A percentile compares a stretch with the other conserved stretches of the same genome.
phyloP scores from a whole-genome alignment of 2,113 vertebrate genomes.

The Sakesphorus luctuosus region DNA sequence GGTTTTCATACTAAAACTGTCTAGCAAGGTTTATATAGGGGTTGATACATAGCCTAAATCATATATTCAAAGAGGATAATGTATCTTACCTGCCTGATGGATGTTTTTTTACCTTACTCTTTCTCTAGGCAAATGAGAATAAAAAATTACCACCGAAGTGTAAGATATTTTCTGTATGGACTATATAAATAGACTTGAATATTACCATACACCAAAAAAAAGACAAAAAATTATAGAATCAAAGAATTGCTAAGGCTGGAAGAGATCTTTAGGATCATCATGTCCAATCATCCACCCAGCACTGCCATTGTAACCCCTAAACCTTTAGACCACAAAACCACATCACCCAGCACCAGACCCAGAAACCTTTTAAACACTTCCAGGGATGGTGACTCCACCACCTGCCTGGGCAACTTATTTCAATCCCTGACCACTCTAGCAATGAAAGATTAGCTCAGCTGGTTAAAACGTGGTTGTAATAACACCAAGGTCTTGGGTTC shows the following conservation, averaged over 20 bases:
- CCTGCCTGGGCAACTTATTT: background rate
- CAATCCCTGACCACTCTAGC: background rate
- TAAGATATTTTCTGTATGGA: background rate
- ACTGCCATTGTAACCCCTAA: background rate
- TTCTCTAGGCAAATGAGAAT: background rate
- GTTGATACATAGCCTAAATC: background rate
- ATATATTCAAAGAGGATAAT: background rate
- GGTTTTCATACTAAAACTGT: background rate
- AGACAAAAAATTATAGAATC: background rate
- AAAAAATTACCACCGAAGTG: background rate
- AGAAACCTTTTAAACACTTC: background rate
- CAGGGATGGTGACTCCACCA: background rate
- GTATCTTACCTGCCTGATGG: background rate
- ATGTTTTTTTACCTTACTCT: background rate
- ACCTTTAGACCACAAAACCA: accelerated
- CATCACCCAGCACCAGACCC: accelerated
- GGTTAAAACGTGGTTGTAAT: too few species aligned
- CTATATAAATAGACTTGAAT: background rate
- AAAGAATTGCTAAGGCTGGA: background rate
- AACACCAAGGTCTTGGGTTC: too few species aligned
- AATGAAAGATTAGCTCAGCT: background rate
- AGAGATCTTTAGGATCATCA: background rate
- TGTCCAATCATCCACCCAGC: too few species aligned
- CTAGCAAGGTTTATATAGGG: background rate
- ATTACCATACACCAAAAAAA: background rate